These are phyloP conservation scores for Heliconius hermathena DNA, from an alignment of 1,140 invertebrate genomes.

Conservation along the genomic window DNA sequence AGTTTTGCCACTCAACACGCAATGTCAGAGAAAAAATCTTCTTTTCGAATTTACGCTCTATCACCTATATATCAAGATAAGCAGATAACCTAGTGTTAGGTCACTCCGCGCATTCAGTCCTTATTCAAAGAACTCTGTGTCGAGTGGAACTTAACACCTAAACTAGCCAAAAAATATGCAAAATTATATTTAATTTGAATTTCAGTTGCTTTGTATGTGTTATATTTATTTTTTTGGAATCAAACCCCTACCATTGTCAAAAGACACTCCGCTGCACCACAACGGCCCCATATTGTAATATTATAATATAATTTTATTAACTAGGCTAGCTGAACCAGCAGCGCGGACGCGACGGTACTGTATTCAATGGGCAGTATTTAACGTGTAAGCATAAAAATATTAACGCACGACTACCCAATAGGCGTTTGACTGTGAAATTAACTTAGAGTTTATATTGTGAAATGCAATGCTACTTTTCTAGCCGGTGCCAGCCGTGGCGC, in stretches of 20 bases:
- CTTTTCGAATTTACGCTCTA: too few species aligned
- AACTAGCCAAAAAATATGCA: not conserved
- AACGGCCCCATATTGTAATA: not conserved
- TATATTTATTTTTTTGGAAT: too few species aligned
- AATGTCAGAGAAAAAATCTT: too few species aligned
- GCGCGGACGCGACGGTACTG: constrained; percentile 1
- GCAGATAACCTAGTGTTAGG: not conserved
- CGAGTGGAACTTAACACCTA: not conserved
- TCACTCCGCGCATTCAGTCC: not conserved
- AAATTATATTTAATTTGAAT: too few species aligned
- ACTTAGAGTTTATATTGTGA: not conserved
- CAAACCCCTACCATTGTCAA: not conserved
- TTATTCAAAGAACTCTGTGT: not conserved
- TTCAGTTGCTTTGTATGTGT: too few species aligned
- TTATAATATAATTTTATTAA: not conserved
- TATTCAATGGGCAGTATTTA: constrained; percentile 13
- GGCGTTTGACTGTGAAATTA: constrained; percentile 11
- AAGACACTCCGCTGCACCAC: too few species aligned
- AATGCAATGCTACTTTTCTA: not conserved
- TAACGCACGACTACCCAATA: not conserved
- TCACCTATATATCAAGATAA: too few species aligned
- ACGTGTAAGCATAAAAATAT: constrained; percentile 15
- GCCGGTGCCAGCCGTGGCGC: too few species aligned
- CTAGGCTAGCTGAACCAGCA: not conserved
- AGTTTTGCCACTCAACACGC: too few species aligned